A percentile compares a stretch with the other conserved stretches of the same genome.
Conservation (phyloP, 2,113 vertebrate genomes). For the Misgurnus anguillicaudatus region DNA sequence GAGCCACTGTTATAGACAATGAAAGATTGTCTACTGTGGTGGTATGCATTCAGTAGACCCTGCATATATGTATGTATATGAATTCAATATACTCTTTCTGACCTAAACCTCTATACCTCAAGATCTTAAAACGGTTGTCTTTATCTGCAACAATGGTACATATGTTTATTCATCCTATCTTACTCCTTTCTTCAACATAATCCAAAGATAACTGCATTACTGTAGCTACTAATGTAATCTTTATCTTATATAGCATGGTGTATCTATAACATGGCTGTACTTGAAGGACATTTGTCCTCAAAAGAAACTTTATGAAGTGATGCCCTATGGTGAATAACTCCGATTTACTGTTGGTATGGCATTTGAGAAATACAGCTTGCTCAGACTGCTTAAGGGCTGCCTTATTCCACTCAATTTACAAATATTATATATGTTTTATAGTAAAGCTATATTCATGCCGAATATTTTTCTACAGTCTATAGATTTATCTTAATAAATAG, state of each 20-base stretch:
- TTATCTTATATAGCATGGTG: constrained; percentile 12
- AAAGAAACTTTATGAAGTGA: not conserved
- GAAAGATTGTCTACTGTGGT: not conserved
- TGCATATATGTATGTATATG: not conserved
- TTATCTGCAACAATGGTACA: constrained; percentile 40
- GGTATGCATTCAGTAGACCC: not conserved
- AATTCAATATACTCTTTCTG: not conserved
- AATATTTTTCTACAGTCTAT: constrained; percentile 46
- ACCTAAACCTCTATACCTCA: constrained; percentile 2
- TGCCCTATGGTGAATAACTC: constrained; percentile 40
- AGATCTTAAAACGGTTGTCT: constrained; percentile 72
- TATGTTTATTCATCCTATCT: not conserved
- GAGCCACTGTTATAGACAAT: constrained; percentile 17
- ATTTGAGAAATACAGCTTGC: constrained; percentile 8
- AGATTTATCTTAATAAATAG: constrained; percentile 20
- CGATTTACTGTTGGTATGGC: not conserved
- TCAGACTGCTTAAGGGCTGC: constrained; percentile 15
- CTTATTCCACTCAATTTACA: constrained; percentile 25
- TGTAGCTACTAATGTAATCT: constrained; percentile 30
- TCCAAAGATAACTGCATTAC: constrained; percentile 37
- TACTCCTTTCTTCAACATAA: not conserved
- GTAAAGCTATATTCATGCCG: constrained; percentile 22
- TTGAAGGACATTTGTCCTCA: not conserved
- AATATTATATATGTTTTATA: constrained; percentile 31
- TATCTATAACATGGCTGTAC: constrained; percentile 9